Conservation (phyloP, 1,140 invertebrate genomes). For the Drosophila novamexicana region DNA sequence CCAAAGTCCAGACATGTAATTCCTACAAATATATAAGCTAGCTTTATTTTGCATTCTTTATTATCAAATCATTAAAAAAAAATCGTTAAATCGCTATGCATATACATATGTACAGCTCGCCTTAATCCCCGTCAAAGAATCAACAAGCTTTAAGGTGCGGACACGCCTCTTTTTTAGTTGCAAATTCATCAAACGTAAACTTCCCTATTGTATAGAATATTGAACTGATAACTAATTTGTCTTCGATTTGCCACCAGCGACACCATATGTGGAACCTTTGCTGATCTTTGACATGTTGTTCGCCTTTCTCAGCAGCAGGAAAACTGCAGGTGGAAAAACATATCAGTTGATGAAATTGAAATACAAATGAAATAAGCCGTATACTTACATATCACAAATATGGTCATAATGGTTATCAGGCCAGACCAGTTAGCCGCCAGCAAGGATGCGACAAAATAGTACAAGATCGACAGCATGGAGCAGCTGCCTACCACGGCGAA, state of each 20-base stretch:
- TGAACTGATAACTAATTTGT: slow-evolving; percentile 12
- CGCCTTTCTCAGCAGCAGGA: slow-evolving; percentile 89
- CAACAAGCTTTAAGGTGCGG: not conserved
- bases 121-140: slow-evolving; percentile 4
- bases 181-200: too few relatives aligned
- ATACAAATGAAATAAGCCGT: slow-evolving; percentile 47
- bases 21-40: not conserved
- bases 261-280: slow-evolving; percentile 91
- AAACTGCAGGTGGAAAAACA: slow-evolving; percentile 87
- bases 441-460: slow-evolving; percentile 89
- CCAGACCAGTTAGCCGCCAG: slow-evolving; percentile 90
- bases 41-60: slow-evolving; percentile 16
- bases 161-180: not conserved
- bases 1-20: slow-evolving; percentile 17
- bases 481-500: slow-evolving; percentile 88
- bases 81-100: slow-evolving; percentile 21
- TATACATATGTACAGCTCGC: not conserved
- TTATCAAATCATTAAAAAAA: slow-evolving; percentile 14
- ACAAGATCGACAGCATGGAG: slow-evolving; percentile 88
- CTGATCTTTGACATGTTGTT: slow-evolving; percentile 94
- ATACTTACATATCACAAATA: slow-evolving; percentile 90
- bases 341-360: slow-evolving; percentile 28
- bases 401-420: slow-evolving; percentile 87
- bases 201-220: not conserved
- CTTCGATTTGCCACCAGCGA: slow-evolving; percentile 48